These are phyloP conservation scores for Escarpia spicata DNA, from an alignment of 2,888 invertebrate species.

Conservation along the genomic window DNA sequence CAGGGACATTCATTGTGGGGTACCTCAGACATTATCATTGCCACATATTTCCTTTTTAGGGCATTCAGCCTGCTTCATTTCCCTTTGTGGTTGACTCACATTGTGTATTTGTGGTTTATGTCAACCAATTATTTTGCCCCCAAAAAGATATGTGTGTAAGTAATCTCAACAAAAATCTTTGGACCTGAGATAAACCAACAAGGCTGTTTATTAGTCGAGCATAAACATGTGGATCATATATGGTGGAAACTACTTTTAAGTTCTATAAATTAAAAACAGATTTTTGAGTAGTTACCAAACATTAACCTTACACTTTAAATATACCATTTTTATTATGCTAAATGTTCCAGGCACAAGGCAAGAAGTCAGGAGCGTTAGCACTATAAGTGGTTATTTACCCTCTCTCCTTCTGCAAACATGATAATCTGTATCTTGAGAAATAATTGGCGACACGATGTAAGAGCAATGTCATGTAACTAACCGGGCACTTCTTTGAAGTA, in stretches of 20 bases:
- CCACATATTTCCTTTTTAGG: neutral
- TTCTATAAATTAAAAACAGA: neutral
- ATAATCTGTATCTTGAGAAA: neutral
- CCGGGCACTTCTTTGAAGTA: neutral
- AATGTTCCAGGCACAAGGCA: neutral
- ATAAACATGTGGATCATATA: neutral
- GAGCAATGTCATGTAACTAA: neutral
- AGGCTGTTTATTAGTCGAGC: neutral
- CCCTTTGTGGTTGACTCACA: neutral
- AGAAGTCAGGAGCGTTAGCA: neutral
- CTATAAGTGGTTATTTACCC: neutral
- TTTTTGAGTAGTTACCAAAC: neutral
- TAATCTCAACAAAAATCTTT: neutral
- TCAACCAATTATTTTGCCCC: neutral
- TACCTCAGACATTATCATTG: neutral
- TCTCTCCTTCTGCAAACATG: neutral
- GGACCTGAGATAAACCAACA: neutral
- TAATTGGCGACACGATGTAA: neutral
- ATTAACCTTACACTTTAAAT: neutral
- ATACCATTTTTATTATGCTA: neutral
- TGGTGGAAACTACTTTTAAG: neutral
- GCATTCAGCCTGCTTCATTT: neutral
- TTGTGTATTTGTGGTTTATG: neutral
- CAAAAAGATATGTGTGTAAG: neutral
- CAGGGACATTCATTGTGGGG: neutral